These are phyloP conservation scores for Ictidomys tridecemlineatus DNA, from an alignment of 2,113 vertebrate genomes.

Conservation along the genomic window DNA sequence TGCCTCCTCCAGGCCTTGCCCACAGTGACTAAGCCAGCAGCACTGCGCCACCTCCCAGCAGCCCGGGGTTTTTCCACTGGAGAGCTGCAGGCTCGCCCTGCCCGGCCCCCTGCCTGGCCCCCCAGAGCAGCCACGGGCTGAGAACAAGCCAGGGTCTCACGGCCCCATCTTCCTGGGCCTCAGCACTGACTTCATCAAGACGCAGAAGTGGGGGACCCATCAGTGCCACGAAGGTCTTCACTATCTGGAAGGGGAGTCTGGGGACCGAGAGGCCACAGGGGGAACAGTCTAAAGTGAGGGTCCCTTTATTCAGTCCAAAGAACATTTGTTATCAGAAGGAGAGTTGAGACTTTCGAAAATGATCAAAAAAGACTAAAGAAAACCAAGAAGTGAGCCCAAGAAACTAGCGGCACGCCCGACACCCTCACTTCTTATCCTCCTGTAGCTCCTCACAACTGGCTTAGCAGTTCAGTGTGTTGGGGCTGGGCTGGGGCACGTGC, in stretches of 20 bases:
- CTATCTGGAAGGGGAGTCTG: background rate
- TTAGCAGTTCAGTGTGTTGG: background rate
- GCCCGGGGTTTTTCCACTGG: constrained; percentile 67
- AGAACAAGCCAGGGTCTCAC: background rate
- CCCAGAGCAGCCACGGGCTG: background rate
- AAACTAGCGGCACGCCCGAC: no score
- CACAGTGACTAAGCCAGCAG: constrained; percentile 3
- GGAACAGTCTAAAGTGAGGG: background rate
- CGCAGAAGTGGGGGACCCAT: background rate
- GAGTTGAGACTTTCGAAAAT: background rate
- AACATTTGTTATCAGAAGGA: background rate
- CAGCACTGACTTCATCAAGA: background rate
- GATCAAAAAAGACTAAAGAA: background rate
- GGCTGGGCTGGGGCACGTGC: no score
- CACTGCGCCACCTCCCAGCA: background rate
- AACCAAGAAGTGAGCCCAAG: background rate
- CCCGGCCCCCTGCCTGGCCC: background rate
- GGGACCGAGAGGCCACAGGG: background rate
- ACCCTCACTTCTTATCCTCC: no score
- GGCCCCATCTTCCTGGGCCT: background rate
- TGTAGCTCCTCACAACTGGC: background rate
- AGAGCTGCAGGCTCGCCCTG: background rate
- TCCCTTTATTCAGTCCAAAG: background rate
- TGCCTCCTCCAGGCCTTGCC: background rate
- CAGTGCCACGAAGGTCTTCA: background rate